These are phyloP conservation scores for Podiceps cristatus DNA, from an alignment of 2,113 vertebrate species.

Conservation along the genomic window DNA sequence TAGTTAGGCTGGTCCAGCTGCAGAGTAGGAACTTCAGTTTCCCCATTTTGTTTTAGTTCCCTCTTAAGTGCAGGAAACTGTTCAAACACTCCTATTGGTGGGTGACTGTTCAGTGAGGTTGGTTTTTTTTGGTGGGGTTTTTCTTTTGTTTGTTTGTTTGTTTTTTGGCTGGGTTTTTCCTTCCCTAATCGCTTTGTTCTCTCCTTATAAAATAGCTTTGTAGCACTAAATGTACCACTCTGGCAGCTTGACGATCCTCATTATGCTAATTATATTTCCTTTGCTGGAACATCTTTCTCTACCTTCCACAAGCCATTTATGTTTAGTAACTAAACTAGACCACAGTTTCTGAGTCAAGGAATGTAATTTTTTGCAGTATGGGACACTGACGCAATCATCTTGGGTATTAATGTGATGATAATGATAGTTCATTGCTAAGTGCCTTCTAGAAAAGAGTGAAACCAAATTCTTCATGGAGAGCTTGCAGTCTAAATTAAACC, in stretches of 20 bases:
- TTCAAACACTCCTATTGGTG: rapidly evolving
- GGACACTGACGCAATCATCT: neutral
- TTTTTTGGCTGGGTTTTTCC: neutral
- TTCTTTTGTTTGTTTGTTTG: neutral
- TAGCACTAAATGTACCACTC: too few species aligned
- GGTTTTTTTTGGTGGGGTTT: too few species aligned
- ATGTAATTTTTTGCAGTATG: neutral
- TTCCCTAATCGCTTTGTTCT: neutral
- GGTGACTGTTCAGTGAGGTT: neutral
- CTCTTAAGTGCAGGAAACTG: rapidly evolving
- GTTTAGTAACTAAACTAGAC: neutral
- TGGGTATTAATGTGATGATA: neutral
- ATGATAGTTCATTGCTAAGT: neutral
- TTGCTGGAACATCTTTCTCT: neutral
- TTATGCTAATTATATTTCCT: neutral
- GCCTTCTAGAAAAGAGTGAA: neutral
- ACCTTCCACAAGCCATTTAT: neutral
- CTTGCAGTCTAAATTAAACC: neutral
- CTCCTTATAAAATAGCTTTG: neutral
- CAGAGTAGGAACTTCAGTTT: too few species aligned
- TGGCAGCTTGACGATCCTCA: neutral
- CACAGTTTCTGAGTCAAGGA: neutral
- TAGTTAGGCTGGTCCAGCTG: too few species aligned
- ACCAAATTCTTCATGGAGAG: neutral
- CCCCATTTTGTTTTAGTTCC: neutral